Evolutionary conservation across 2,888 invertebrate species (phyloP).

Genomic region (Cactoblastis cactorum): DNA sequence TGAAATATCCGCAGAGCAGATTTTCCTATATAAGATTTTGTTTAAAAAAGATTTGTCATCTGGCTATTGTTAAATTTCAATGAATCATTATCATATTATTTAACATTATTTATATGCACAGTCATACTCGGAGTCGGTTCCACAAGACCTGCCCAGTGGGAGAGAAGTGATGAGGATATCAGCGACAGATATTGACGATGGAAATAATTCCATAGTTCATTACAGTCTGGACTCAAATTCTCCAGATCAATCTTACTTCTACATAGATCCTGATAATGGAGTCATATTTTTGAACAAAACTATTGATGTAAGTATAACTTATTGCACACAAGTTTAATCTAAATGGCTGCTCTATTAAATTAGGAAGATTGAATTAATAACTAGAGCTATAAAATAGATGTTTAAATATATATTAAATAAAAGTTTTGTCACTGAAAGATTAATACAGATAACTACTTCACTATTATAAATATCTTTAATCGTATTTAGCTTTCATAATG

Average conservation of each 20-base stretch:
- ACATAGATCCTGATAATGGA: conserved; percentile 89
- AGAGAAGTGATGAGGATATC: conserved; percentile 93
- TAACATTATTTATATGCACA: conserved; percentile 37
- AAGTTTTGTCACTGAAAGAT: no score
- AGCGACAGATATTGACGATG: conserved; percentile 95
- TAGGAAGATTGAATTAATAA: no score
- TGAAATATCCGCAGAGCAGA: not conserved
- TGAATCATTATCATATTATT: not conserved
- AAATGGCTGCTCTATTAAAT: no score
- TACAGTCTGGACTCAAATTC: conserved; percentile 81
- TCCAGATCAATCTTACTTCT: conserved; percentile 83
- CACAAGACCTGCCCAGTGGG: conserved; percentile 86
- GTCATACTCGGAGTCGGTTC: conserved; percentile 85
- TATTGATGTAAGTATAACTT: conserved; percentile 79
- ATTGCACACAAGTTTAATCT: not conserved
- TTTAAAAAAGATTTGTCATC: not conserved
- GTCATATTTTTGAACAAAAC: conserved; percentile 86
- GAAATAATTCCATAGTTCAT: conserved; percentile 91
- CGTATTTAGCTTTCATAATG: no score
- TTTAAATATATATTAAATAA: no score
- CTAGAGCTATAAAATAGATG: no score
- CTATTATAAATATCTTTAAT: no score
- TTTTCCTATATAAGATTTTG: not conserved
- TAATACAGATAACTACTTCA: no score
- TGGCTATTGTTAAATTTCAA: conserved; percentile 15